Conservation (phyloP, 2,797 vertebrate genomes). For the Hypotaenidia philippensis region DNA sequence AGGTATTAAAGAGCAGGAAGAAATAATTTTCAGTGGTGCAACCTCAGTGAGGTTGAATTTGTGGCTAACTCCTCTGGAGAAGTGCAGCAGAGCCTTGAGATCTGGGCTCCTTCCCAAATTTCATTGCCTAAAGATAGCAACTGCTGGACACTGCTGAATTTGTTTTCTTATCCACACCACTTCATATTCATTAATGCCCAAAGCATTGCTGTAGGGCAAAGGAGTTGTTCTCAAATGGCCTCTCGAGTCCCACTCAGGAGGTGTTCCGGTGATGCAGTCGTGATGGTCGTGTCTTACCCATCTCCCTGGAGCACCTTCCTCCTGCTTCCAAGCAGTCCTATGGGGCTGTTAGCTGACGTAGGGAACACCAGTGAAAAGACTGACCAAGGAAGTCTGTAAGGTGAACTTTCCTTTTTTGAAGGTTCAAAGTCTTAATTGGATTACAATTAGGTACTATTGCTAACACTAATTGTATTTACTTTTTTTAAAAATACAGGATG, state of each 20-base stretch:
- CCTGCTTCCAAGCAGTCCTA: background rate
- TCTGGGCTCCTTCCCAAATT: constrained; percentile 46
- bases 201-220: constrained; percentile 7
- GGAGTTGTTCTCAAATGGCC: background rate
- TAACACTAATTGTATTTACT: background rate
- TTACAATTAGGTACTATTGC: background rate
- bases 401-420: background rate
- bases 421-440: background rate
- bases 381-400: background rate
- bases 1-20: background rate
- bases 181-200: background rate
- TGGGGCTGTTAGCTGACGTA: background rate
- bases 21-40: background rate
- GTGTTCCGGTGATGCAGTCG: background rate
- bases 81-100: background rate
- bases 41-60: background rate
- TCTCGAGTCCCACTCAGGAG: background rate
- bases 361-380: background rate
- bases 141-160: constrained; percentile 28
- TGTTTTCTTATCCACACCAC: background rate
- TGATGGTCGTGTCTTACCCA: accelerated
- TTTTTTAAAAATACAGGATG: background rate
- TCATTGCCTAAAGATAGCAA: constrained; percentile 43
- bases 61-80: background rate
- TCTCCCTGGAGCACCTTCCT: background rate